phyloP scores from a whole-genome alignment of 2,888 invertebrate species.

The Alloscopus bannaensis region DNA sequence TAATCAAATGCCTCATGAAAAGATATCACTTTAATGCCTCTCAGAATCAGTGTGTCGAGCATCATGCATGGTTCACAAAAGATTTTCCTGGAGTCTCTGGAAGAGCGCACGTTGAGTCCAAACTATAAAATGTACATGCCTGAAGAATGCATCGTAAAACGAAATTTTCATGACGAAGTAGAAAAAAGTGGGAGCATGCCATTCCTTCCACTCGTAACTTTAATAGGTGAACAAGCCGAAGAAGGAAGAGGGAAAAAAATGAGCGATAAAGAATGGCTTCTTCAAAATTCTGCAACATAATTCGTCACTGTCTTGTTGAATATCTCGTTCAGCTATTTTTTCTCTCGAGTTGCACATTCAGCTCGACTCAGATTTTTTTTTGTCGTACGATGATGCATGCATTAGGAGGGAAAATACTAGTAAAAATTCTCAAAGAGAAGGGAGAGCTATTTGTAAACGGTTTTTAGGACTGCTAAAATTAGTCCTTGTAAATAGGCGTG shows the following conservation, averaged over 20 bases:
- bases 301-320: constrained; percentile 63
- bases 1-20: constrained; percentile 63
- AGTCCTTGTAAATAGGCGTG: constrained; percentile 51
- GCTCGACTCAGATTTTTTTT: not conserved
- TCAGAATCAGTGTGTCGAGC: not conserved
- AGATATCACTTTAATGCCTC: constrained; percentile 24
- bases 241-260: constrained; percentile 19
- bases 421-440: too few relatives aligned
- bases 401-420: too few relatives aligned
- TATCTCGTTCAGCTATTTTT: constrained; percentile 47
- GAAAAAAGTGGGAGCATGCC: not conserved
- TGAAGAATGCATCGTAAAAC: constrained; percentile 46
- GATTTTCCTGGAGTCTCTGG: not conserved
- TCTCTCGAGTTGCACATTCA: not conserved
- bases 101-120: not conserved
- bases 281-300: constrained; percentile 51
- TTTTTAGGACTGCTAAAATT: constrained; percentile 25
- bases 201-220: not conserved
- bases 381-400: too few relatives aligned
- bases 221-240: not conserved
- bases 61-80: not conserved
- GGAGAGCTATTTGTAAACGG: constrained; percentile 23
- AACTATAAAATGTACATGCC: constrained; percentile 31
- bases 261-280: constrained; percentile 31
- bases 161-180: constrained; percentile 6